phyloP scores from a whole-genome alignment of 2,113 vertebrate species.

The Hystrix brachyura region DNA sequence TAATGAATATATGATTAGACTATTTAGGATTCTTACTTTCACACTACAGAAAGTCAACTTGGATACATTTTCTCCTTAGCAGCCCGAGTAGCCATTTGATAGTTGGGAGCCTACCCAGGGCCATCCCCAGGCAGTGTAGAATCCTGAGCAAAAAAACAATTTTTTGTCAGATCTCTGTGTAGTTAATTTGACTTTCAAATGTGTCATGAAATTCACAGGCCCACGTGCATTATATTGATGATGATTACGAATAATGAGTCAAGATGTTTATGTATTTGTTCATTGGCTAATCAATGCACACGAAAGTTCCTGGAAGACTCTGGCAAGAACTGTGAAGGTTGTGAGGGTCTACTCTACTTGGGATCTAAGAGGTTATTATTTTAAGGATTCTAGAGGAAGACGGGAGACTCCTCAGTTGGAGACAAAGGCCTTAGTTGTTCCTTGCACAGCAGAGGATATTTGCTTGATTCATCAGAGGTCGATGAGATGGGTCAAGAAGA shows the following conservation, averaged over 20 bases:
- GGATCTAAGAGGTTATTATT: not conserved
- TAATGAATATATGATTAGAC: not conserved
- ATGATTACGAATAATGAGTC: slow-evolving; percentile 37
- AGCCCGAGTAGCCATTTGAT: not conserved
- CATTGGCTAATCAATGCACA: not conserved
- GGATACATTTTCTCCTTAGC: not conserved
- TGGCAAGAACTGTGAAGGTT: not conserved
- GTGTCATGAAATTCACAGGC: not conserved
- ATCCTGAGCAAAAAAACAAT: not conserved
- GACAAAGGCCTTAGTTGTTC: slow-evolving; percentile 18
- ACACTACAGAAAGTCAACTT: slow-evolving; percentile 18
- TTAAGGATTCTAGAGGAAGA: not conserved
- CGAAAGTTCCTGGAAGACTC: slow-evolving; percentile 7
- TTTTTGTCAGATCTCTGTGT: not conserved
- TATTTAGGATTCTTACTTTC: not conserved
- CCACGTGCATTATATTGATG: not conserved
- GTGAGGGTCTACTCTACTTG: not conserved
- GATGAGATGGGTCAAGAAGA: not conserved
- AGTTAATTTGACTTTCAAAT: slow-evolving; percentile 21
- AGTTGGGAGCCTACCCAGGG: not conserved
- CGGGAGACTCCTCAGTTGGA: not conserved
- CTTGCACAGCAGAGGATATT: not conserved
- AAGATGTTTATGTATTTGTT: not conserved
- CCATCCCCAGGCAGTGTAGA: not conserved
- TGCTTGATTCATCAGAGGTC: not conserved